Percentiles rank a stretch among this genome's conserved stretches.
phyloP scores from a whole-genome alignment of 2,888 invertebrate genomes.

The Ormyrus pomaceus region DNA sequence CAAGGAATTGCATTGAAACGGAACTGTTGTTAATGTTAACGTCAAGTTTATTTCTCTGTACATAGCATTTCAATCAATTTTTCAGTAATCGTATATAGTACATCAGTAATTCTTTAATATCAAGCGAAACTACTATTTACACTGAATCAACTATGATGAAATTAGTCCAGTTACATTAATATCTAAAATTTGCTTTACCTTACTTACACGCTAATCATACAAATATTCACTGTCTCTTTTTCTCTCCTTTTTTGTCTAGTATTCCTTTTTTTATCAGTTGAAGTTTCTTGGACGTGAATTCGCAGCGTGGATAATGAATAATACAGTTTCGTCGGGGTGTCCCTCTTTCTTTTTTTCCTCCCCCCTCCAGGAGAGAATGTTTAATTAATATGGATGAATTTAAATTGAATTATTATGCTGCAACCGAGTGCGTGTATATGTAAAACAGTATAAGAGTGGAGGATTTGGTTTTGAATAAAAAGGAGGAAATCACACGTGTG shows the following conservation, averaged over 20 bases:
- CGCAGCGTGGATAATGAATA: conserved; percentile 33
- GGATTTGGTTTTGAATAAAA: conserved; percentile 32
- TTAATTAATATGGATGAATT: conserved; percentile 50
- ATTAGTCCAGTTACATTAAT: conserved; percentile 21
- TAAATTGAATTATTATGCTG: conserved; percentile 52
- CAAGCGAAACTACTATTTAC: conserved; percentile 54
- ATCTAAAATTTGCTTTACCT: background rate
- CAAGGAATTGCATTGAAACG: no score
- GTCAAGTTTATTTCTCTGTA: conserved; percentile 53
- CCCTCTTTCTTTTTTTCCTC: conserved; percentile 1
- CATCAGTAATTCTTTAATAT: conserved; percentile 38
- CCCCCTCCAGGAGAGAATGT: conserved; percentile 29
- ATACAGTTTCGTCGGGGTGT: conserved; percentile 32
- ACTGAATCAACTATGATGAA: conserved; percentile 42
- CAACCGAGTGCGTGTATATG: conserved; percentile 26
- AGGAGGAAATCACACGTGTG: conserved; percentile 16
- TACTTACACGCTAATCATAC: conserved; percentile 44
- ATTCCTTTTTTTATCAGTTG: background rate
- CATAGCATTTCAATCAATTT: conserved; percentile 43
- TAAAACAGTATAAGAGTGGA: conserved; percentile 31
- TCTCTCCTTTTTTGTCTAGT: conserved; percentile 35
- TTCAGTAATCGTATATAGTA: conserved; percentile 34
- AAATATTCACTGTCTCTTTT: conserved; percentile 45
- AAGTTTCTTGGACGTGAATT: conserved; percentile 18
- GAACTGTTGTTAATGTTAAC: conserved; percentile 26